Evolutionary conservation across 1,140 invertebrate species (phyloP).

Genomic region (Tetramorium alpestre): DNA sequence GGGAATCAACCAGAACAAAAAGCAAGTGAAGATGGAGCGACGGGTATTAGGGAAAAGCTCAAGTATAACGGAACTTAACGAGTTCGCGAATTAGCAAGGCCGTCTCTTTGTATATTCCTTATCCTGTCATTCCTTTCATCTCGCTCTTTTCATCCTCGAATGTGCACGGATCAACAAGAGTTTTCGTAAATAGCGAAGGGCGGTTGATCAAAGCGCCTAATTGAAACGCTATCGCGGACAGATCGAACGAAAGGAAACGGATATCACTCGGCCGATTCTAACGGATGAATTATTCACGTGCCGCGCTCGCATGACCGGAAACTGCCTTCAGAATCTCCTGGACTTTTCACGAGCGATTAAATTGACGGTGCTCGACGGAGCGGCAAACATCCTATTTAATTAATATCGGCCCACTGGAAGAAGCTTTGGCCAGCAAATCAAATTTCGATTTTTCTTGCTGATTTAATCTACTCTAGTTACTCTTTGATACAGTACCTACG

Average conservation of each 20-base stretch:
- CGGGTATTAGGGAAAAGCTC: slow-evolving; percentile 11
- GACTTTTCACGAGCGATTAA: slow-evolving; percentile 40
- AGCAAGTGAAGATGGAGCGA: neutral
- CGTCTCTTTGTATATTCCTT: slow-evolving; percentile 24
- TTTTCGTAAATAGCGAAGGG: slow-evolving; percentile 28
- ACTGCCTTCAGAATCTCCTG: neutral
- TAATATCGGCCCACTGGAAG: neutral
- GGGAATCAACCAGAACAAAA: neutral
- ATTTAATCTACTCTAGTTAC: neutral
- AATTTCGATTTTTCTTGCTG: neutral
- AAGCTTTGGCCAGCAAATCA: neutral
- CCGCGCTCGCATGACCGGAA: slow-evolving; percentile 4
- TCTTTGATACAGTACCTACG: neutral
- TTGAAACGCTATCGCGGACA: slow-evolving; percentile 16
- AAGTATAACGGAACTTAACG: slow-evolving; percentile 49
- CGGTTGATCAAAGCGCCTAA: slow-evolving; percentile 16
- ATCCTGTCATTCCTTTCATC: slow-evolving; percentile 1
- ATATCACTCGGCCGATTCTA: slow-evolving; percentile 6
- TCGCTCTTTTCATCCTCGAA: neutral
- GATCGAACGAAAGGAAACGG: slow-evolving; percentile 10
- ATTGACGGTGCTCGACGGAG: neutral
- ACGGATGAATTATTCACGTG: slow-evolving; percentile 51
- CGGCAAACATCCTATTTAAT: slow-evolving; percentile 6
- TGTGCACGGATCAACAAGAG: slow-evolving; percentile 32
- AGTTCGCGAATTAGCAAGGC: slow-evolving; percentile 18